phyloP scores from a whole-genome alignment of 1,140 invertebrate species.

The Cyclargus thomasi region DNA sequence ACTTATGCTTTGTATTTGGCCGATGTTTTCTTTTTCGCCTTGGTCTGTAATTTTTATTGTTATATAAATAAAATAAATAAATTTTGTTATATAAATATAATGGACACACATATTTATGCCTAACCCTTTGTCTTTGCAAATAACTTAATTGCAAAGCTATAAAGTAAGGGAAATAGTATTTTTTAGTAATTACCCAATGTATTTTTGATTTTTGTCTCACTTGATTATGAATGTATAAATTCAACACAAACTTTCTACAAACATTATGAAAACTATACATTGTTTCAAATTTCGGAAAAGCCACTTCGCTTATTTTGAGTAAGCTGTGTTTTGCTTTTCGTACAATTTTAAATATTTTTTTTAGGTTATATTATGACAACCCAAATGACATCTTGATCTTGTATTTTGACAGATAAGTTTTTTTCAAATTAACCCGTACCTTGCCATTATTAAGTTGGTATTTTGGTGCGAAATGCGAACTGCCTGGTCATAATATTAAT shows the following conservation, averaged over 20 bases:
- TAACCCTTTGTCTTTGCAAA: neutral
- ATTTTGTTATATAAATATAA: neutral
- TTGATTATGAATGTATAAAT: constrained; percentile 39
- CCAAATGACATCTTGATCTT: neutral
- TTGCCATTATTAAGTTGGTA: too few species aligned
- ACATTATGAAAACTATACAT: constrained; percentile 44
- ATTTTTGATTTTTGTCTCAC: constrained; percentile 50
- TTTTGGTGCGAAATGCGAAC: too few species aligned
- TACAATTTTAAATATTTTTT: neutral
- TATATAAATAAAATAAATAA: too few species aligned
- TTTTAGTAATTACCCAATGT: constrained; percentile 62
- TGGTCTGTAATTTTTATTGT: too few species aligned
- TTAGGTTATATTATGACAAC: constrained; percentile 23
- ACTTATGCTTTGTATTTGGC: constrained; percentile 75
- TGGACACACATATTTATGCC: too few species aligned
- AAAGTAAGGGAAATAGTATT: constrained; percentile 18
- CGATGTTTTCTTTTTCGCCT: constrained; percentile 55
- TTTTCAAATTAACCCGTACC: too few species aligned
- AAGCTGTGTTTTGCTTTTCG: neutral
- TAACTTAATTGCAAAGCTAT: constrained; percentile 13
- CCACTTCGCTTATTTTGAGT: neutral
- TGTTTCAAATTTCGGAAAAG: constrained; percentile 19
- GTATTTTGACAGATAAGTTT: too few species aligned
- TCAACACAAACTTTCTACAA: constrained; percentile 34
- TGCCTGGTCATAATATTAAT: too few species aligned